Evolutionary conservation across 2,113 vertebrate species (phyloP), one percentile per base, ranked within the genome.

Genomic region (Entelurus aequoreus): DNA sequence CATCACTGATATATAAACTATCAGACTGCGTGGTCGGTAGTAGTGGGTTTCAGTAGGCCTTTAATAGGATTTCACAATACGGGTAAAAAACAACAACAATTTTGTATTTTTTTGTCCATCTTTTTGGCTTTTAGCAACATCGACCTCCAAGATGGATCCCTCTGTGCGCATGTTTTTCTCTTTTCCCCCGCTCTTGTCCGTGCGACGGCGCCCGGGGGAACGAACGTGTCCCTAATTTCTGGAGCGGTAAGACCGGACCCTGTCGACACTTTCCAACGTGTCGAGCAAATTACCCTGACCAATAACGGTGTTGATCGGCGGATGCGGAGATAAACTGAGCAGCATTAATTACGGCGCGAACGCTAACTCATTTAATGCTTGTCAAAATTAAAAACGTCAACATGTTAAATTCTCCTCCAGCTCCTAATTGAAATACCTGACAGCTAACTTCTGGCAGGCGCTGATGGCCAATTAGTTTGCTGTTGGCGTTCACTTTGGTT

Each of bases 361-460:
- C 71, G 58, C 76, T 74, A 71, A 74, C 63, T 75, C 63, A 78
- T 83, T 75, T 73, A 63, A 84, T 65, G 81, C 75, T 57, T 78
- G 85, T 84, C 81, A 68, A 47, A 62, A 75, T 37, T 60, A 44
- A 71, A 74, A 75, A 74, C 79, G 56, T 84, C 79, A 82, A 71
- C 68, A 66, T 53, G 60, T 11, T 62, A 48, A 54, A 57, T 66
- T 65, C 66, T 60, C n/a, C 57, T 56, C 5, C 63, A 50, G 37
- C n/a, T 55, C 10, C 59, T 68, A 71, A 72, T 65, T 71, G 28
- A 62, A 72, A 48, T 47, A 19, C 12, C 0, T 61, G 58, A 53
- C 54, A 4, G 51, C 40, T 46, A 64, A 67, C 50, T 70, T 80
- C 21, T 15, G n/a, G 8, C 2, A 16, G 1, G 65, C 59, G 54